phyloP scores from a whole-genome alignment of 2,888 invertebrate genomes.

The Agonum fuliginosum region DNA sequence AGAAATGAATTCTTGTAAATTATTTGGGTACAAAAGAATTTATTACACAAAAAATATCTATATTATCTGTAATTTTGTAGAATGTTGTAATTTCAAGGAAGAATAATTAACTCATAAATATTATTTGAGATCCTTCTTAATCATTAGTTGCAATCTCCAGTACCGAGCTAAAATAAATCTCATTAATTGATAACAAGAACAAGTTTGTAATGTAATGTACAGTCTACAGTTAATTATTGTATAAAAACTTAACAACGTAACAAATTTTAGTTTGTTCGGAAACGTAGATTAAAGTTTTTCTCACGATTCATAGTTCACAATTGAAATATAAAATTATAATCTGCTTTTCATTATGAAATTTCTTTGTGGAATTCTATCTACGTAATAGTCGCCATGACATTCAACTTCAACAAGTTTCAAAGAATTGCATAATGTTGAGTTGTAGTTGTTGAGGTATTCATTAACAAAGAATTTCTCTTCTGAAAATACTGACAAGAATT shows the following conservation, averaged over 20 bases:
- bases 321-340: slow-evolving; percentile 6
- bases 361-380: slow-evolving; percentile 22
- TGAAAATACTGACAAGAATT: too few relatives aligned
- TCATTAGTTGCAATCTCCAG: background rate
- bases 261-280: background rate
- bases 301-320: slow-evolving; percentile 33
- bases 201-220: too few relatives aligned
- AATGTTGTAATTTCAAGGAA: too few relatives aligned
- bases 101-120: too few relatives aligned
- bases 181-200: background rate
- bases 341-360: slow-evolving; percentile 24
- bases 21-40: too few relatives aligned
- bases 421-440: slow-evolving; percentile 13
- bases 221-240: background rate
- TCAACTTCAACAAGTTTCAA: slow-evolving; percentile 14
- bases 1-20: too few relatives aligned
- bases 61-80: too few relatives aligned
- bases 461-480: background rate
- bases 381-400: slow-evolving; percentile 20
- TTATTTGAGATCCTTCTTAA: background rate
- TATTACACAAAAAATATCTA: too few relatives aligned
- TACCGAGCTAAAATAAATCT: background rate
- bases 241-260: background rate
- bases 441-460: background rate
- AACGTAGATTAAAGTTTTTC: background rate